Evolutionary conservation across 2,888 invertebrate genomes (phyloP).

Genomic region (Pollenia labialis): DNA sequence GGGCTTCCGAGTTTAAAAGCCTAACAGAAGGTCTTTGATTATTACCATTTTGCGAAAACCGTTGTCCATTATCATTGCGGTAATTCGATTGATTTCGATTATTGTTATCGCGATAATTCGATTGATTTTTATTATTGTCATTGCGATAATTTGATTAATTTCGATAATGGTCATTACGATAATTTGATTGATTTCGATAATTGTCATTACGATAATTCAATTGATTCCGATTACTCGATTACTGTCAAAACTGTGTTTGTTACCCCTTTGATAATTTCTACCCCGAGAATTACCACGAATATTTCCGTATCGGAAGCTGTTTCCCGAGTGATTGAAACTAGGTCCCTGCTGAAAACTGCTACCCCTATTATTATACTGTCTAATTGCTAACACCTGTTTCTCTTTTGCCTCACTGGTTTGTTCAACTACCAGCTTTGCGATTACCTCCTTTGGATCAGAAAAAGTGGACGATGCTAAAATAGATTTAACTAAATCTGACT

Average conservation of each 20-base stretch:
- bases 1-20: no score
- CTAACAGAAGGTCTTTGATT: no score
- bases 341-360: not conserved
- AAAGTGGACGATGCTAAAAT: constrained; percentile 4
- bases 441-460: constrained; percentile 15
- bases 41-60: no score
- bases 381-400: not conserved
- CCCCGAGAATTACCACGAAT: constrained; percentile 8
- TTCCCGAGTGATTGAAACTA: not conserved
- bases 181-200: no score
- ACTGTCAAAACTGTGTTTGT: not conserved
- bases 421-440: constrained; percentile 27
- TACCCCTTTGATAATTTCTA: not conserved
- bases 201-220: not conserved
- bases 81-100: no score
- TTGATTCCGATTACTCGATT: not conserved
- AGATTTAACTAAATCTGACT: constrained; percentile 38
- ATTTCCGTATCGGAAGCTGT: not conserved
- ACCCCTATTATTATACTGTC: not conserved
- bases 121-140: not conserved
- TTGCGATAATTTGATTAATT: not conserved
- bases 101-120: no score
- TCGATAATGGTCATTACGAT: not conserved
- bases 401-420: not conserved
- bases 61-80: no score